Evolutionary conservation across 2,797 vertebrate genomes (phyloP).

Genomic region (Schizopygopsis malacanthus): DNA sequence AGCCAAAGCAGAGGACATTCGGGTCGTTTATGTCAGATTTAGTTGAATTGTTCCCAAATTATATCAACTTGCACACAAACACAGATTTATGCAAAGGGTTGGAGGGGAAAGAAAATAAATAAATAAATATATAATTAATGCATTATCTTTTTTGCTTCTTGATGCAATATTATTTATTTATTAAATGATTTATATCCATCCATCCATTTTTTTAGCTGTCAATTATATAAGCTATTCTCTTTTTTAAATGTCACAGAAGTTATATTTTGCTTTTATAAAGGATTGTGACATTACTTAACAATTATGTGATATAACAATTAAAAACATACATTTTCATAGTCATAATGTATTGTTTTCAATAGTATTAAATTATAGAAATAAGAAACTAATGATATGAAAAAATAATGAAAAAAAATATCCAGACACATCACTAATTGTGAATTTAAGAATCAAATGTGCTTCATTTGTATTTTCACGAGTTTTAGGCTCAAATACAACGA

Average conservation of each 20-base stretch:
- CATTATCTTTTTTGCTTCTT: not conserved
- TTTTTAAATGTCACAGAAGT: not conserved
- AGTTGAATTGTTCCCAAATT: not conserved
- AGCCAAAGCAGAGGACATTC: not conserved
- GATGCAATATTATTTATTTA: not conserved
- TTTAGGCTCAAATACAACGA: not conserved
- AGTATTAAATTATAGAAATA: not conserved
- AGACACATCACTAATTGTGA: not conserved
- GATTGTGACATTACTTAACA: not conserved
- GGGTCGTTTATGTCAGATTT: not conserved
- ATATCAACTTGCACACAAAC: not conserved
- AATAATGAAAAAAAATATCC: not conserved
- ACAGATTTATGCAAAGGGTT: not conserved
- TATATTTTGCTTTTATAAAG: not conserved
- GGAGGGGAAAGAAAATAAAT: not conserved
- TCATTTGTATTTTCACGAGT: not conserved
- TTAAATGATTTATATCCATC: not conserved
- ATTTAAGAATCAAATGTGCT: not conserved
- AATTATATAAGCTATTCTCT: not conserved
- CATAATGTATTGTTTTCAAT: too few relatives aligned
- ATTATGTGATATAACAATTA: not conserved
- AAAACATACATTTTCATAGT: not conserved
- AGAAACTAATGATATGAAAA: not conserved
- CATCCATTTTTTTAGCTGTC: not conserved
- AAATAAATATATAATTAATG: too few relatives aligned